Base-by-base conservation (phyloP, 2,797 vertebrate genomes). In the Trachops cirrhosus region DNA sequence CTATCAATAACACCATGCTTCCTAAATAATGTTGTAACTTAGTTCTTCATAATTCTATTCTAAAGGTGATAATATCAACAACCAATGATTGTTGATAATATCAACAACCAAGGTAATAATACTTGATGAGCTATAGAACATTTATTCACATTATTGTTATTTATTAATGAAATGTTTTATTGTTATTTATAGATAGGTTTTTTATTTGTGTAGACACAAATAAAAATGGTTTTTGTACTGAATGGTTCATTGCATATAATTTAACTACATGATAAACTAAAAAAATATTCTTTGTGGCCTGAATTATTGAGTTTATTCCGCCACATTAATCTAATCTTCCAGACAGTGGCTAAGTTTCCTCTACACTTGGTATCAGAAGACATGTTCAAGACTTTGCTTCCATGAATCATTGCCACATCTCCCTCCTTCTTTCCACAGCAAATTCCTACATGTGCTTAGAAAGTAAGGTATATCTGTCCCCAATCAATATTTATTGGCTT, bases 111-210 rank as follows among this genome's bases (percentile, higher is more conserved):
- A n/a, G n/a, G n/a, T n/a, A n/a, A n/a, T n/a, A n/a, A n/a, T n/a
- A n/a, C n/a, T n/a, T 44, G 48, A 67, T 62, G 0, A 73, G 6
- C 32, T 75, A 57, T 2, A 22, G 29, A 77, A 91, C 83, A 59
- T 70, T 29, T 67, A 41, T 11, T 73, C 14, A 90, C 9, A 50
- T 39, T 41, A 62, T 68, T 75, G 14, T 19, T 73, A 79, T 16
- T 75, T 89, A n/a, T 80, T 70, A 86, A 73, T 68, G 10, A 92
- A 88, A 93, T 39, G 6, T n/a, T 90, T 83, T 96, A 24, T 37
- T 16, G 9, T 67, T 88, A 62, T 7, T 15, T 78, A 54, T 46
- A 82, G 8, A 26, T 46, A 14, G 3, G 37, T 52, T 48, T 62
- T 2, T 48, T 89, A 89, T 77, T 73, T 73, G 29, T 32, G 1